Base-by-base conservation (phyloP, 2,797 vertebrate genomes). In the Rhodeus uyekii region DNA sequence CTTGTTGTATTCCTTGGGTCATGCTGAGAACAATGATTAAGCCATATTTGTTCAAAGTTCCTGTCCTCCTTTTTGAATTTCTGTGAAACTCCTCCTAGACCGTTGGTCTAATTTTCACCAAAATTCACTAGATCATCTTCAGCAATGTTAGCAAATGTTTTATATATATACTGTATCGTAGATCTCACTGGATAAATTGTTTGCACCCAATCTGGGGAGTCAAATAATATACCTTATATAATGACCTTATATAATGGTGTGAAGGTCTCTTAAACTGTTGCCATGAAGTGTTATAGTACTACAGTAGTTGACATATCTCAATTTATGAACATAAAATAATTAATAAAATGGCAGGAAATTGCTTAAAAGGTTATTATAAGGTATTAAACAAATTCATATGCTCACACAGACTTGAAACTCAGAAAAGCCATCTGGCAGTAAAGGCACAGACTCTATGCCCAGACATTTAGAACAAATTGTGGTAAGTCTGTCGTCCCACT, bases 401-500 rank as follows among this genome's bases (percentile, higher is more conserved):
- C 34, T 79, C 48, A 32, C 24, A 29, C 63, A 77, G 44, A n/a
- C 48, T 69, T 68, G 36, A 58, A 79, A 78, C 13, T 48, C 7
- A 34, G 16, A 50, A 24, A 50, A 64, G 64, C 65, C 77, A 79
- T 69, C 64, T 79, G 48, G 65, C 65, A 69, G 36, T 34, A 79
- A 58, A 69, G 48, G 36, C 64, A 79, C 46, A 69, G 48, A 79
- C 50, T 69, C 76, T 34, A 63, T 14, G 22, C 76, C 61, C 76
- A 79, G 65, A 69, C 65, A 79, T 36, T 58, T 63, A 65, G 24
- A 50, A 24, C 38, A 69, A 60, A 79, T 42, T 78, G 64, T 67
- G 77, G 36, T 22, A 68, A 79, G 50, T 58, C 65, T 80, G 65
- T 80, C 36, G 50, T 65, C 77, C 65, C 65, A 79, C 46, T 58